Evolutionary conservation across 1,140 invertebrate genomes (phyloP), one percentile per base, ranked within the genome.

Genomic region (Penaeus vannamei): DNA sequence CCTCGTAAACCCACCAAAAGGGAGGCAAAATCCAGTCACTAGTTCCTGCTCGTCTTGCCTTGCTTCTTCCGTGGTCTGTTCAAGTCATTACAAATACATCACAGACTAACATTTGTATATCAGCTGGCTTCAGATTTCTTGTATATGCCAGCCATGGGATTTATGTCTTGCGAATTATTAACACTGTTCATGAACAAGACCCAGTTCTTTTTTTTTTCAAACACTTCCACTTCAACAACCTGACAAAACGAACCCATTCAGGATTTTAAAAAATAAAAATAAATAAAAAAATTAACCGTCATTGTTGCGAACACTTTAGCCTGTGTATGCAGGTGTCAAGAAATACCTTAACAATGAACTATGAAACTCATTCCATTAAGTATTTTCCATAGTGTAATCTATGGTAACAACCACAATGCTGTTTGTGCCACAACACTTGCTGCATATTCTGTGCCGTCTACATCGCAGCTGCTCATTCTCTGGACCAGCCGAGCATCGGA

Each of bases 81-180:
- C 82, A 46, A 66, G 69, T 85, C 69, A 85, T 84, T 64, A 89
- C 82, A 84, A 84, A 85, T 80, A 89, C 82, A 84, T 89, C 87
- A 84, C 83, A 89, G 83, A 89, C 82, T 42, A 89, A 84, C 83
- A 89, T 84, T 84, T 84, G 29, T 76, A 76, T 76, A 76, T n/a
- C n/a, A 20, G 72, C 86, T 60, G 64, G 83, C 60, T 72, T 85
- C 23, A 66, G 64, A 69, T 87, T 87, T 87, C 86, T 66, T 80
- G 72, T 85, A 60, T 84, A 85, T 72, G 83, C 64, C 76, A 82
- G 77, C 60, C 29, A 64, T 26, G 32, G 76, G 46, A 72, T 69
- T 29, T 53, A 22, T 46, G 46, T 87, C 77, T 87, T 81, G 77
- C 77, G 64, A 66, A 64, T 53, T 53, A 53, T 53, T 26, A 86